A percentile compares a stretch with the other conserved stretches of the same genome.
These are phyloP conservation scores for Sebastes aleutianus DNA, from an alignment of 2,797 vertebrate genomes.

Conservation along the genomic window DNA sequence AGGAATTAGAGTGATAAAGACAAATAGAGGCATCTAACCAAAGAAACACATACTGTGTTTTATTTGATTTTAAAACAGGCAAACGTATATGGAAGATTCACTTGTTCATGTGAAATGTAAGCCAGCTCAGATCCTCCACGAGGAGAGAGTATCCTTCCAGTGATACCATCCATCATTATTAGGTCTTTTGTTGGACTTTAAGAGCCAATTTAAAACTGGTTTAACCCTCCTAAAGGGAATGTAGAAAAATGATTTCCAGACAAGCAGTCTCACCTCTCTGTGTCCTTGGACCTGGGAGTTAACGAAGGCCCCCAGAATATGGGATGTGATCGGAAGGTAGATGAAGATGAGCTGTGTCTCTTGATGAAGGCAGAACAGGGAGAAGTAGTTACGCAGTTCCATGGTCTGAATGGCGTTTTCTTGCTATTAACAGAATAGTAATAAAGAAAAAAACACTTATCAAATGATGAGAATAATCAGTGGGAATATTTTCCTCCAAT, in stretches of 20 bases:
- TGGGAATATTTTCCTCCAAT: neutral
- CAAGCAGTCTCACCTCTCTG: slow-evolving; percentile 86
- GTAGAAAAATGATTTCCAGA: slow-evolving; percentile 28
- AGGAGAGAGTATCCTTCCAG: slow-evolving; percentile 9
- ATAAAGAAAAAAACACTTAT: neutral
- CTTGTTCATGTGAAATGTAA: slow-evolving; percentile 11
- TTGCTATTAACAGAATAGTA: slow-evolving; percentile 82
- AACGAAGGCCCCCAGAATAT: slow-evolving; percentile 93
- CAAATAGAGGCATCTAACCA: neutral
- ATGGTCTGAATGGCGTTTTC: slow-evolving; percentile 95
- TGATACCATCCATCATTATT: slow-evolving; percentile 30
- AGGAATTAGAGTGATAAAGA: neutral
- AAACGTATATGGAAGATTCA: neutral
- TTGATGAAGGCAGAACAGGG: slow-evolving; percentile 96
- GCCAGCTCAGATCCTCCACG: neutral
- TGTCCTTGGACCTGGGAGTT: slow-evolving; percentile 98
- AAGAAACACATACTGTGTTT: neutral
- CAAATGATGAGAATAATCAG: neutral
- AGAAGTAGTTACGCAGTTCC: slow-evolving; percentile 97
- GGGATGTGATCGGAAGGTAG: slow-evolving; percentile 94
- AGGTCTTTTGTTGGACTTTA: slow-evolving; percentile 27
- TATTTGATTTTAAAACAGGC: neutral
- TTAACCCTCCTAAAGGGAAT: neutral
- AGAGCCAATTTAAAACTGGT: slow-evolving; percentile 39
- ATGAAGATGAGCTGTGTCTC: slow-evolving; percentile 96